Base-by-base conservation (phyloP, 2,797 vertebrate genomes). In the Pteronotus mesoamericanus region DNA sequence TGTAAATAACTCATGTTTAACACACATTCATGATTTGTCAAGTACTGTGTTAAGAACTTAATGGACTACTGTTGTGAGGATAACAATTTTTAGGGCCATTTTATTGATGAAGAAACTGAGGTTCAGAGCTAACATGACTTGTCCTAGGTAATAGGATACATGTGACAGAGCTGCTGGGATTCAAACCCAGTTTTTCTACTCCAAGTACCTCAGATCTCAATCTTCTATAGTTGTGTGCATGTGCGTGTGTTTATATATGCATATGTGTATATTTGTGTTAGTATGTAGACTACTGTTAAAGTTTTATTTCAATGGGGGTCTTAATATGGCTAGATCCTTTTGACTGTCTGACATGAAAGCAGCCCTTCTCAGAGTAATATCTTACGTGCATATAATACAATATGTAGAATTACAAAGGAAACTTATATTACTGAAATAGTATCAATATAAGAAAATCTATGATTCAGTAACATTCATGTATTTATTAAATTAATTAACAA, bases 351-450 rank as follows among this genome's bases (percentile, higher is more conserved):
- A 93, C 39, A 48, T 8, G 19, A 90, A 95, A 66, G 12, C 10
- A 42, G 86, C 39, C 83, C 10, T 95, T 89, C 14, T 89, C 44
- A 80, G 51, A 89, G 94, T 32, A 72, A 3, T 84, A 37, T 80
- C 87, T 80, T 87, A 84, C 95, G 53, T 84, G 55, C 26, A 72
- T 53, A 77, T 77, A 42, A 66, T 82, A 80, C 91, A 94, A 87
- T 68, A 88, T 4, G 5, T 59, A 84, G 22, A 37, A 88, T 90
- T 29, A 84, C 21, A 89, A 86, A 94, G 29, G 55, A 89, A 89
- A 51, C 5, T 46, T 84, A 2, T 64, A n/a, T 37, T 86, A 42
- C 24, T 55, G 22, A 87, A 87, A 90, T 72, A 57, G 12, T 68
- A 85, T 51, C 18, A 74, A 68, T 42, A 88, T 24, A 32, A 84